phyloP scores from a whole-genome alignment of 2,888 invertebrate species.

The Bembecia ichneumoniformis region DNA sequence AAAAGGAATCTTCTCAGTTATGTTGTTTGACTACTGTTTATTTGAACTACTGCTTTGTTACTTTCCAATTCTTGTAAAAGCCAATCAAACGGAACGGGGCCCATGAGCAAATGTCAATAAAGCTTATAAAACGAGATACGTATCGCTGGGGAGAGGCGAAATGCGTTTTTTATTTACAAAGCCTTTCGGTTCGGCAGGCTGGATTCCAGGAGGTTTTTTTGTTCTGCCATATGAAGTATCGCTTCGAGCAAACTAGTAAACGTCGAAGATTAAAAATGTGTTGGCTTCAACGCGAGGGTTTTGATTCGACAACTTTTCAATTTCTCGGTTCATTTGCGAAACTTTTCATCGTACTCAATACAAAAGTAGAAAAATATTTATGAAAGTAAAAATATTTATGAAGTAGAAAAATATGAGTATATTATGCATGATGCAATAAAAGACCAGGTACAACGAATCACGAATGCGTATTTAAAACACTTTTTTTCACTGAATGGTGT shows the following conservation, averaged over 20 bases:
- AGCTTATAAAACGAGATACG: constrained; percentile 35
- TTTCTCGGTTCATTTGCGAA: no score
- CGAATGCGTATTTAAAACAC: no score
- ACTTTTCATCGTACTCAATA: no score
- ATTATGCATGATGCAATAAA: no score
- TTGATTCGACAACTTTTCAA: neutral
- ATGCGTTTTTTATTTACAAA: constrained; percentile 34
- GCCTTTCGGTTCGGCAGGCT: constrained; percentile 10
- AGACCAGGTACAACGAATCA: no score
- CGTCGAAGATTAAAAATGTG: neutral
- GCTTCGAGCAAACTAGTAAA: constrained; percentile 2
- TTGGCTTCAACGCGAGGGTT: neutral
- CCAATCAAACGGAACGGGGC: constrained; percentile 43
- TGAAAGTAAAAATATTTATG: no score
- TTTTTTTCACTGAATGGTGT: no score
- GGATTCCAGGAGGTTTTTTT: constrained; percentile 2
- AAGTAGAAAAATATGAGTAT: no score
- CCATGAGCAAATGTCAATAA: constrained; percentile 42
- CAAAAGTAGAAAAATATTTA: no score
- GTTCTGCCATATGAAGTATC: constrained; percentile 7
- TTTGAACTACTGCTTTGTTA: constrained; percentile 20
- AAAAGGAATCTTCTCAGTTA: neutral
- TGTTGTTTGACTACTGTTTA: neutral
- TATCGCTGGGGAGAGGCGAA: constrained; percentile 29
- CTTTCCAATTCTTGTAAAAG: constrained; percentile 52